A percentile compares a stretch with the other conserved stretches of the same genome.
phyloP scores from a whole-genome alignment of 2,888 invertebrate genomes.

The Phlogophora meticulosa region DNA sequence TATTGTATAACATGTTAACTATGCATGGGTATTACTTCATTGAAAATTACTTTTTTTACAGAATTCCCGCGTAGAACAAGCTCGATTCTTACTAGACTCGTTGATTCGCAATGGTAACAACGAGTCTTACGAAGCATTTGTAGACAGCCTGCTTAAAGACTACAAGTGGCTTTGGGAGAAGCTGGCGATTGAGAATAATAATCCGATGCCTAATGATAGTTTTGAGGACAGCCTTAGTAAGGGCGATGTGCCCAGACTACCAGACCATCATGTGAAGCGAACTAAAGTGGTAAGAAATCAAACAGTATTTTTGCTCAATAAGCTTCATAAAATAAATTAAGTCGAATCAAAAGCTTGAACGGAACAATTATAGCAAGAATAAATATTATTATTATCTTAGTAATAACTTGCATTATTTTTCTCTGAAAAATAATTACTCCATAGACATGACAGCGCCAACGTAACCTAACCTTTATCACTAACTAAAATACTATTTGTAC shows the following conservation, averaged over 20 bases:
- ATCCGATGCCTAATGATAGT: conserved; percentile 81
- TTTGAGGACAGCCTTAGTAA: conserved; percentile 89
- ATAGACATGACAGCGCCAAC: too few species aligned
- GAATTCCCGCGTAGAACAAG: conserved; percentile 80
- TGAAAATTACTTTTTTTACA: conserved; percentile 70
- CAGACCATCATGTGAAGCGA: conserved; percentile 90
- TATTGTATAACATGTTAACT: too few species aligned
- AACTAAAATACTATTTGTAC: too few species aligned
- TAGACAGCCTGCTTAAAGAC: conserved; percentile 89
- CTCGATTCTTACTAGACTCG: conserved; percentile 82
- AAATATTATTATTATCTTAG: too few species aligned
- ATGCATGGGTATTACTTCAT: conserved; percentile 4
- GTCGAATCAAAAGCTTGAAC: neutral
- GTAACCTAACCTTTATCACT: too few species aligned
- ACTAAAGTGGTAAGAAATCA: conserved; percentile 83
- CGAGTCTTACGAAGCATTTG: conserved; percentile 89
- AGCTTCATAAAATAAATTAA: neutral
- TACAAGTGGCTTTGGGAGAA: conserved; percentile 91
- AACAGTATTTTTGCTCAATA: neutral
- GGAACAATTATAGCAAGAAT: too few species aligned
- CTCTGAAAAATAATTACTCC: too few species aligned
- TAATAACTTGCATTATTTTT: too few species aligned
- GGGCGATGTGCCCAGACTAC: conserved; percentile 91
- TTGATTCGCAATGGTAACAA: conserved; percentile 83
- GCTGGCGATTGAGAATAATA: conserved; percentile 81